Base-by-base conservation (phyloP, 2,113 vertebrate species). In the Ceratotherium simum region DNA sequence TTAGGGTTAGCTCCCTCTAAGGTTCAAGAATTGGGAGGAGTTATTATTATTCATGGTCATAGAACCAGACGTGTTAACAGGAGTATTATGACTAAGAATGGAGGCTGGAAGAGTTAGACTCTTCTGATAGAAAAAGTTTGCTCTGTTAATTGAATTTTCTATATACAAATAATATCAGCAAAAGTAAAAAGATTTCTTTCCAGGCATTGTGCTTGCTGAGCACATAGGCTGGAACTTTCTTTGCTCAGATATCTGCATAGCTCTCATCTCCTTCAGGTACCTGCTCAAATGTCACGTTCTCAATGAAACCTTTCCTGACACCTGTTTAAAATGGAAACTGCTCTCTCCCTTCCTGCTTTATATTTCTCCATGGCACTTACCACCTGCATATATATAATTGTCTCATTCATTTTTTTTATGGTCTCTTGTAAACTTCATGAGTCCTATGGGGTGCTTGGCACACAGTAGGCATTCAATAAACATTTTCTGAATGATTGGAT, bases 331-430 rank as follows among this genome's bases (percentile, higher is more conserved):
- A 70, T 67, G 60, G 5, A 60, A 93, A 81, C 33, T 73, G 67
- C 54, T 48, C 31, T 86, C 27, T 16, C 73, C 9, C 11, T 64
- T 72, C 25, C 64, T 84, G 36, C 46, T 73, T 92, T 65, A 51
- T 20, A 31, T 94, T 72, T 69, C 58, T 54, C 31, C 0, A 7
- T 13, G n/a, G 42, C 46, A 79, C 25, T 82, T 95, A 72, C 69
- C 31, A 75, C 4, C 25, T 51, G 42, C 70, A 69, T 2, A 9
- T 27, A 36, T 62, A n/a, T 48, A 60, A 62, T 31, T 80, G 56
- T 82, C 29, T 87, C 64, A 58, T 33, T 95, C 14, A 82, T 58
- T 93, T 89, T 89, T 16, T 91, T 80, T 31, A 70, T 73, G 62
- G 17, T 82, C 18, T 90, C 31, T 85, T 90, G 16, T 82, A 93